These are phyloP conservation scores for Toxotes lorentzi DNA, from an alignment of 2,797 vertebrate genomes.

Conservation along the genomic window DNA sequence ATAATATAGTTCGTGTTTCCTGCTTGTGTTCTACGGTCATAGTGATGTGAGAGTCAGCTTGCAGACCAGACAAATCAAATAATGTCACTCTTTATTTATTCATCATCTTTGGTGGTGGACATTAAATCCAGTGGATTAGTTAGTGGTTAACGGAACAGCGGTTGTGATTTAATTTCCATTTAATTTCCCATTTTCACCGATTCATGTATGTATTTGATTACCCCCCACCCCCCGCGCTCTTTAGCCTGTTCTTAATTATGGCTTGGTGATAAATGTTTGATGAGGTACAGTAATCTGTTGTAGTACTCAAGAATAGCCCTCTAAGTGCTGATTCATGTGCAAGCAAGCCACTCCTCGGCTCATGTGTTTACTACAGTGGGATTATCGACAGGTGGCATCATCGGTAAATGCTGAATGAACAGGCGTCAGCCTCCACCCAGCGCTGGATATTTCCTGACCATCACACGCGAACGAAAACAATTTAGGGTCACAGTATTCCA, in stretches of 20 bases:
- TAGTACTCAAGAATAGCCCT: slow-evolving; percentile 66
- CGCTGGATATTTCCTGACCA: not conserved
- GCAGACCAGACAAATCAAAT: not conserved
- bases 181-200: no score
- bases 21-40: not conserved
- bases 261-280: slow-evolving; percentile 76
- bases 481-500: not conserved
- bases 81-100: not conserved
- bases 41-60: not conserved
- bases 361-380: slow-evolving; percentile 58
- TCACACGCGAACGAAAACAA: not conserved
- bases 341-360: slow-evolving; percentile 43
- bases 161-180: not conserved
- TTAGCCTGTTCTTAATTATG: slow-evolving; percentile 56
- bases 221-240: slow-evolving; percentile 1
- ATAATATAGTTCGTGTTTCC: no score
- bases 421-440: not conserved
- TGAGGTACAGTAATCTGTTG: slow-evolving; percentile 70
- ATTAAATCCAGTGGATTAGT: not conserved
- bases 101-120: not conserved
- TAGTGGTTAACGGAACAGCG: no score
- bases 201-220: not conserved
- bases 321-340: slow-evolving; percentile 75
- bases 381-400: slow-evolving; percentile 73
- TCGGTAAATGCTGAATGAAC: slow-evolving; percentile 49